phyloP scores from a whole-genome alignment of 2,797 vertebrate species.

The Cryptoprocta ferox region DNA sequence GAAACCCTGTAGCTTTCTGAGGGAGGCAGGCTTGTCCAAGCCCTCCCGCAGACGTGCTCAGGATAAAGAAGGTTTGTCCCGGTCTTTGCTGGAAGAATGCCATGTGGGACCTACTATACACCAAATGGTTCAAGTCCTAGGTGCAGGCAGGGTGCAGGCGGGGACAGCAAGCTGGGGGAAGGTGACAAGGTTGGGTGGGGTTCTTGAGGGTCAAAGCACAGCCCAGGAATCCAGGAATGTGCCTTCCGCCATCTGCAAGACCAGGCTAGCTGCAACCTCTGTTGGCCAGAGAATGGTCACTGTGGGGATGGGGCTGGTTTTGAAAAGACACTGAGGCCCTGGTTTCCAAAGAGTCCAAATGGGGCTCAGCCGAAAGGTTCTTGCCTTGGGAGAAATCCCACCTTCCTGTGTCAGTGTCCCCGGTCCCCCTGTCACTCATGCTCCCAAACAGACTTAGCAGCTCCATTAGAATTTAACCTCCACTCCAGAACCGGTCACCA shows the following conservation, averaged over 20 bases:
- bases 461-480: slow-evolving; percentile 65
- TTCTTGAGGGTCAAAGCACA: background rate
- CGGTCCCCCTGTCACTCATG: background rate
- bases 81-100: background rate
- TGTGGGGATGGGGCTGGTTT: background rate
- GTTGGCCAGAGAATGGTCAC: background rate
- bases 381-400: background rate
- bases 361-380: background rate
- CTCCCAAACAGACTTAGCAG: background rate
- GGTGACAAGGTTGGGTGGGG: background rate
- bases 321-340: background rate
- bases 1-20: background rate
- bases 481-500: background rate
- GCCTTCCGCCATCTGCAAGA: background rate
- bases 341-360: background rate
- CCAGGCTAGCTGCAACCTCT: background rate
- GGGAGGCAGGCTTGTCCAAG: background rate
- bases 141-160: background rate
- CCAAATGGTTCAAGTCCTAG: background rate
- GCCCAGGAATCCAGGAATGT: background rate
- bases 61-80: background rate
- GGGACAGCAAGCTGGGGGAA: background rate
- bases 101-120: background rate
- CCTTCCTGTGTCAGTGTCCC: background rate
- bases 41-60: background rate